Base-by-base conservation (phyloP, 2,797 vertebrate species). In the Molossus alvarezi region DNA sequence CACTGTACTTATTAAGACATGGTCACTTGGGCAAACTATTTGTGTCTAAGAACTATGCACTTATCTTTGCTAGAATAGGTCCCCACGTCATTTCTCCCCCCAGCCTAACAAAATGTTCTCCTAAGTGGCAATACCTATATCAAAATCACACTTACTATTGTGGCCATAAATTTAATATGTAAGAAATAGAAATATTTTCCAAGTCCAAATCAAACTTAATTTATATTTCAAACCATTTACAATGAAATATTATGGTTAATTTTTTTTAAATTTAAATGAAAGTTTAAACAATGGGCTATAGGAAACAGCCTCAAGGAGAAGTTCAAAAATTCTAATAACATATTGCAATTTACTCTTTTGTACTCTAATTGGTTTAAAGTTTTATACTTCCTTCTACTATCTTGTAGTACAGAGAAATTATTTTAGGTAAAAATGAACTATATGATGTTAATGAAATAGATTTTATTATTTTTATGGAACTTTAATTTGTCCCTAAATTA, bases 341-440 rank as follows among this genome's bases (percentile, higher is more conserved):
- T 76, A 64, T 8, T 90, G 14, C 6, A 57, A 11, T 82, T 92
- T 93, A 48, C 57, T 84, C 4, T 64, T 45, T 71, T 53, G n/a
- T 85, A 82, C 33, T 84, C 11, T 27, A 72, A 93, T 11, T 33
- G 60, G 48, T 94, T 1, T 93, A 69, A 87, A 94, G 37, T 95
- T 25, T 83, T 53, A 91, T 60, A 15, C 20, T 81, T 64, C 29
- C 13, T 82, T 95, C 33, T 48, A 45, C 13, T 92, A 17, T 92
- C 15, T 1, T 94, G 95, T 91, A 82, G 41, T 89, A 90, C 6
- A 55, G 37, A 96, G 69, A 75, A 55, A 51, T 55, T 55, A 37
- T 92, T 90, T 41, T n/a, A 79, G 58, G 3, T 87, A 64, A 94
- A 96, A 96, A 57, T 55, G 14, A 96, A 97, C 45, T 72, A 14